phyloP scores from a whole-genome alignment of 1,140 invertebrate species.

The Neodiprion lecontei region DNA sequence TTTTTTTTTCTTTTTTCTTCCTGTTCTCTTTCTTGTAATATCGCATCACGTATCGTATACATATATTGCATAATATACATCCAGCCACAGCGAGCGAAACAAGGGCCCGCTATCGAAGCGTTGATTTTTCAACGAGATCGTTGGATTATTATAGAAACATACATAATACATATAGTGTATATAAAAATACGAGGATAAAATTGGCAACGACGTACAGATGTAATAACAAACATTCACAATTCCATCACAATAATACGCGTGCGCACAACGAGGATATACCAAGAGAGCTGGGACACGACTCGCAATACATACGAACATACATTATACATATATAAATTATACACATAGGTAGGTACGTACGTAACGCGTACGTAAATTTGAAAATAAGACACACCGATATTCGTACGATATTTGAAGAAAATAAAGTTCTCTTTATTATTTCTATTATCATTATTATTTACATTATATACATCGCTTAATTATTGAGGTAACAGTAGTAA shows the following conservation, averaged over 20 bases:
- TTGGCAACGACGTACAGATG: too few species aligned
- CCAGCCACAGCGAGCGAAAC: background rate
- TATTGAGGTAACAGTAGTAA: conserved; percentile 1
- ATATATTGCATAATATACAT: too few species aligned
- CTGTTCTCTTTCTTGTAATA: too few species aligned
- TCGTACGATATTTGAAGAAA: background rate
- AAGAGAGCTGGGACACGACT: conserved; percentile 44
- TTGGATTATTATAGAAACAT: background rate
- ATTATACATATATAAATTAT: background rate
- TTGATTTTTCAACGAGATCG: background rate
- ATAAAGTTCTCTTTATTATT: conserved; percentile 19
- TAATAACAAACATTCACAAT: background rate
- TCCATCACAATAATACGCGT: background rate
- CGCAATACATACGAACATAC: conserved; percentile 27
- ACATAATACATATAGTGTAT: background rate
- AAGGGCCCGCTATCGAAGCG: background rate
- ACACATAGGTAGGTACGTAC: background rate
- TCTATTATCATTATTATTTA: conserved; percentile 34
- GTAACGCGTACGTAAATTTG: conserved; percentile 13
- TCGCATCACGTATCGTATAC: too few species aligned
- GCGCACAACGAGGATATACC: background rate
- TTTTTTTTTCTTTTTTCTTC: conserved; percentile 22
- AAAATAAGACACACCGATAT: conserved; percentile 8
- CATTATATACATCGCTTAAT: conserved; percentile 40
- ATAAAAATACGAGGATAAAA: too few species aligned